These are phyloP conservation scores for Erythrocercus mccallii DNA, from an alignment of 2,113 vertebrate genomes.

Conservation along the genomic window DNA sequence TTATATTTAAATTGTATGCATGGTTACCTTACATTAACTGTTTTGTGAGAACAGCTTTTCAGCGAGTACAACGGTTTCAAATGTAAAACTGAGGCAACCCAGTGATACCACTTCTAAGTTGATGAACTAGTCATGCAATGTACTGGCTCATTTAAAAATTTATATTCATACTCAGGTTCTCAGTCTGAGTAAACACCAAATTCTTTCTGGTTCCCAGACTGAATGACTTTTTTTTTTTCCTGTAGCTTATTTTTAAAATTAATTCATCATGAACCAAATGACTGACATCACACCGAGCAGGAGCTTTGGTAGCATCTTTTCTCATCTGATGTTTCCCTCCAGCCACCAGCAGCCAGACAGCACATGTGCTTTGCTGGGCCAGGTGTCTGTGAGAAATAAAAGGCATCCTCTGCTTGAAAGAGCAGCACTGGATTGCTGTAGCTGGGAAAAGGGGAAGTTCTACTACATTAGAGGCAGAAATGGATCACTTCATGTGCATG, in stretches of 20 bases:
- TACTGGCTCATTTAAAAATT: neutral
- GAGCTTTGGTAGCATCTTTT: neutral
- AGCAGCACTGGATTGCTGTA: neutral
- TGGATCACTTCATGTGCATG: neutral
- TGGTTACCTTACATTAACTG: neutral
- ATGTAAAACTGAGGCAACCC: neutral
- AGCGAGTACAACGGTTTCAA: neutral
- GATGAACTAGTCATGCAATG: neutral
- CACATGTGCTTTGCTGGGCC: neutral
- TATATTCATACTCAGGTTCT: neutral
- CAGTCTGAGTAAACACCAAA: conserved; percentile 5
- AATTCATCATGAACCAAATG: neutral
- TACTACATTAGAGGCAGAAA: neutral
- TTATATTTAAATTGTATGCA: neutral
- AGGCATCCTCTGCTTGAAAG: neutral
- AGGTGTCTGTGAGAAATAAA: neutral
- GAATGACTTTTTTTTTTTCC: neutral
- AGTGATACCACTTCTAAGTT: neutral
- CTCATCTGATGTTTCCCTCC: neutral
- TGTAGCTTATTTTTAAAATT: neutral
- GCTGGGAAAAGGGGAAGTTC: neutral
- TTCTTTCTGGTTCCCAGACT: neutral
- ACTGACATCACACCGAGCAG: neutral
- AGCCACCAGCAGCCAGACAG: neutral
- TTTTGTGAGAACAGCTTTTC: neutral